A percentile compares a stretch with the other conserved stretches of the same genome.
phyloP scores from a whole-genome alignment of 2,888 invertebrate genomes.

The Chrysopilus asiliformis region DNA sequence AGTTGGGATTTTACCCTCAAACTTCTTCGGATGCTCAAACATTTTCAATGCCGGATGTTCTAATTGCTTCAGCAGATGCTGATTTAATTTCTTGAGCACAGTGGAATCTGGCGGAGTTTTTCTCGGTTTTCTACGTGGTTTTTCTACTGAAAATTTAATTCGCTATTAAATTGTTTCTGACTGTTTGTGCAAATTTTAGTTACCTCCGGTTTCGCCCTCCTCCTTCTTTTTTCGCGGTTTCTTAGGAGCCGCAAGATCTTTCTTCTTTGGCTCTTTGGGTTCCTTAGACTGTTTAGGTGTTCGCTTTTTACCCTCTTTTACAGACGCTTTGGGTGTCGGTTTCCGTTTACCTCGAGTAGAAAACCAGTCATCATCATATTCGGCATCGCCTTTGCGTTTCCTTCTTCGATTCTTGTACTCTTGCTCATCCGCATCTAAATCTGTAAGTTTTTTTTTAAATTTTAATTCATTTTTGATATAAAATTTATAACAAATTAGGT shows the following conservation, averaged over 20 bases:
- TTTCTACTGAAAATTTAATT: not conserved
- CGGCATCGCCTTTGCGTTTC: constrained; percentile 32
- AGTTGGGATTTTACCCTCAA: constrained; percentile 35
- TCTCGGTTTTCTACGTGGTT: constrained; percentile 2
- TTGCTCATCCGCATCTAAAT: constrained; percentile 28
- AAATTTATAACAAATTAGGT: too few species aligned
- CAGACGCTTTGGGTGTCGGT: constrained; percentile 19
- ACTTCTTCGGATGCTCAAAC: constrained; percentile 31
- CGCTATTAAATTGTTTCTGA: too few species aligned
- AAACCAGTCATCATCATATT: constrained; percentile 37
- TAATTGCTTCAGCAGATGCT: constrained; percentile 21
- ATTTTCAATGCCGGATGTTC: constrained; percentile 27
- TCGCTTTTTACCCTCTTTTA: too few species aligned
- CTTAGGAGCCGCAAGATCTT: too few species aligned
- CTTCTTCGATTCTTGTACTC: constrained; percentile 27
- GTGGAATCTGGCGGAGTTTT: constrained; percentile 14
- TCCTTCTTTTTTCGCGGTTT: not conserved
- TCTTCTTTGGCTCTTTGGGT: too few species aligned
- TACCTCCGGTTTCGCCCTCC: not conserved
- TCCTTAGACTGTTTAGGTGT: too few species aligned
- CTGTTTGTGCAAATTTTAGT: too few species aligned
- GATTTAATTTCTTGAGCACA: constrained; percentile 22
- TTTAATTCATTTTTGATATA: too few species aligned
- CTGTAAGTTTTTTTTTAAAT: too few species aligned
- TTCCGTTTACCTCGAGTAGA: constrained; percentile 19